Base-by-base conservation (phyloP, 2,888 invertebrate genomes). In the Cataglyphis altisquamis region DNA sequence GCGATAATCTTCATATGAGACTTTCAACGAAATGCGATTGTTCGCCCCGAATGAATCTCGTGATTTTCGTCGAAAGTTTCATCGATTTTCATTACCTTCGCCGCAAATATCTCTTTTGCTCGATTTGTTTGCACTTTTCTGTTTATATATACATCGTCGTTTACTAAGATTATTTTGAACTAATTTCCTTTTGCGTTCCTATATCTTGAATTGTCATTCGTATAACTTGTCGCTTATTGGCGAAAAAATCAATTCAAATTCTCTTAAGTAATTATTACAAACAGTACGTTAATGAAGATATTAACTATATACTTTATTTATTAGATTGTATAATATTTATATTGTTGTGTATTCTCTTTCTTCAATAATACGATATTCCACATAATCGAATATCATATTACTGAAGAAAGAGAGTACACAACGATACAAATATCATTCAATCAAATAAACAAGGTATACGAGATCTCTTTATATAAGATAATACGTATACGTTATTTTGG, bases 1-100 rank as follows among this genome's bases (percentile, higher is more conserved):
- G 88, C 89, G 90, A 86, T 87, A 81, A 84, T 84, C 82, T 82
- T 83, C 67, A 12, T 74, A 45, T 72, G 90, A 86, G 70, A 68
- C 29, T 80, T 82, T 80, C 84, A 84, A 74, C 29, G 68, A 75
- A 66, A 63, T 32, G 32, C 18, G 21, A n/a, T 3, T 5, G 21
- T 10, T 21, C 15, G 9, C 12, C 5, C n/a, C 15, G 21, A 78
- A 78, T 45, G 45, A 72, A 57, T 45, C n/a, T 60, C 18, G 18
- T n/a, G 18, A 32, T 3, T 25, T 78, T 32, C 60, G 36, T 60
- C 78, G 32, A 78, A 60, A 78, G 45, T 78, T 57, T 21, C 45
- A 25, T 21, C 72, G 21, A 60, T 70, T 45, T 25, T 9, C 57
- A 60, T 78, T 45, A 78, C 41, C 55, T 45, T 41, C 9, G 32